Evolutionary conservation across 2,113 vertebrate genomes (phyloP).

Genomic region (Passer domesticus): DNA sequence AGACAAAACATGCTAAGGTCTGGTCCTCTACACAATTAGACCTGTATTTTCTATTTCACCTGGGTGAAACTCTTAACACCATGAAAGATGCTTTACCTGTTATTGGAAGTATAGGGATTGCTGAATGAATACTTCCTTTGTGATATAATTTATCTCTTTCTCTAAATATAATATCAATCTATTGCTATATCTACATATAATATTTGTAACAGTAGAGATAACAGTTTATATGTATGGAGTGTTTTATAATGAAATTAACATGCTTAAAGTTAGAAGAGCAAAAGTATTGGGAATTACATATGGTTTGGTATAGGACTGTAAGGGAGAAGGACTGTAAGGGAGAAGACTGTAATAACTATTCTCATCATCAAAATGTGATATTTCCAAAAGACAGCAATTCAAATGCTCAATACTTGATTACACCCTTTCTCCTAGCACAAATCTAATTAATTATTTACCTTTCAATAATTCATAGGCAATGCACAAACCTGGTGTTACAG

Average conservation of each 20-base stretch:
- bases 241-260: background rate
- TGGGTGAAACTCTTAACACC: background rate
- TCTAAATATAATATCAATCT: background rate
- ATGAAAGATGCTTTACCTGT: background rate
- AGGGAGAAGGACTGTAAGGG: background rate
- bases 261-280: background rate
- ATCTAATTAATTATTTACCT: background rate
- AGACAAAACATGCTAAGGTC: background rate
- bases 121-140: background rate
- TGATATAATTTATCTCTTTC: background rate
- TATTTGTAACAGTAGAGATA: background rate
- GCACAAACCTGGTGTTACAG: background rate
- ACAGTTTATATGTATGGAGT: background rate
- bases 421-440: background rate
- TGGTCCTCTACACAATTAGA: background rate
- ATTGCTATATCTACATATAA: background rate
- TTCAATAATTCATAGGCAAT: background rate
- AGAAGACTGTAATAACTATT: background rate
- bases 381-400: background rate
- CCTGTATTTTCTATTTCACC: background rate
- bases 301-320: too few species aligned
- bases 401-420: background rate
- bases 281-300: background rate
- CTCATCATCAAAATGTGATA: background rate
- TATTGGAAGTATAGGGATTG: background rate